These are phyloP conservation scores for Balearica regulorum DNA, from an alignment of 2,797 vertebrate genomes.

Conservation along the genomic window DNA sequence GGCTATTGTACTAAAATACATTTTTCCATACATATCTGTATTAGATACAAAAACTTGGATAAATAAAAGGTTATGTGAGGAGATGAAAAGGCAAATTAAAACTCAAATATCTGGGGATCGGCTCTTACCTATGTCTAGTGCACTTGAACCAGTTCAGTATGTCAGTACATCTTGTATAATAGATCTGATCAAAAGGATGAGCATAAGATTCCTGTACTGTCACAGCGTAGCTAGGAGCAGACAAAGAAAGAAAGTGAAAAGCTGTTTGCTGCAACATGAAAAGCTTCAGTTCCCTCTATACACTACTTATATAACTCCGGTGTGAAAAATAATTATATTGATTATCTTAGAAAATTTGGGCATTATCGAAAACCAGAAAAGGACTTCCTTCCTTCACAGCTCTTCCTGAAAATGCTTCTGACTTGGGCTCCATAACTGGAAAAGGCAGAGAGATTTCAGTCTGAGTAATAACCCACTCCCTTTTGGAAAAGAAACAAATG, in stretches of 20 bases:
- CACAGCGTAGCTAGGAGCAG: conserved; percentile 86
- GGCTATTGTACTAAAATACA: background rate
- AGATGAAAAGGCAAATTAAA: background rate
- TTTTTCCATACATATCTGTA: background rate
- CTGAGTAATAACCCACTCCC: background rate
- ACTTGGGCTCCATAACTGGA: background rate
- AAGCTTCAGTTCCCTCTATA: background rate
- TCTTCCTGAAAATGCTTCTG: background rate
- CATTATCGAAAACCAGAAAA: background rate
- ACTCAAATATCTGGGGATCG: background rate
- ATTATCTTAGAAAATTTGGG: background rate
- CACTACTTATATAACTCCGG: background rate
- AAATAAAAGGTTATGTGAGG: background rate
- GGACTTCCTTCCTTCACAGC: background rate
- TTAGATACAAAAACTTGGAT: background rate
- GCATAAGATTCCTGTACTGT: conserved; percentile 97
- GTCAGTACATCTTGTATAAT: conserved; percentile 97
- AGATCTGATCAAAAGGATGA: conserved; percentile 97
- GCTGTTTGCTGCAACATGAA: background rate
- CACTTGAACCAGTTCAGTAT: conserved; percentile 99
- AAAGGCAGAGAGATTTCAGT: background rate
- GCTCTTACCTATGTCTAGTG: conserved; percentile 90
- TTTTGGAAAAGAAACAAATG: background rate
- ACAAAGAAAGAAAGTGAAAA: background rate
- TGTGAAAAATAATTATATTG: background rate